A percentile compares a stretch with the other conserved stretches of the same genome.
These are phyloP conservation scores for Hyperopisus bebe DNA, from an alignment of 2,113 vertebrate genomes.

Conservation along the genomic window DNA sequence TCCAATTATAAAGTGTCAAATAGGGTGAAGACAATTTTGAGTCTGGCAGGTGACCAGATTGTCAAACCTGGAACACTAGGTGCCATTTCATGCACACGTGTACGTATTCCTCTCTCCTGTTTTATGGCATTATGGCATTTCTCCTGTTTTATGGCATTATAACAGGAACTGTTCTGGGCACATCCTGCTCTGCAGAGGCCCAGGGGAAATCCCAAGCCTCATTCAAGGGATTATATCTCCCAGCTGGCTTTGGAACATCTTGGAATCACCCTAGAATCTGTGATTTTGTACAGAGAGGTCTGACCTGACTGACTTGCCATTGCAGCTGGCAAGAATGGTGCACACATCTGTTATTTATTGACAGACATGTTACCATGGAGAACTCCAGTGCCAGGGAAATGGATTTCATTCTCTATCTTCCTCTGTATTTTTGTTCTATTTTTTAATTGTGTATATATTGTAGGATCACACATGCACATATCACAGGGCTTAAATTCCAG, in stretches of 20 bases:
- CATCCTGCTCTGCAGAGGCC: neutral
- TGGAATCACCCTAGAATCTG: neutral
- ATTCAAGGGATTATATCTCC: neutral
- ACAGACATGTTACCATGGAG: neutral
- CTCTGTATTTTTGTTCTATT: too few species aligned
- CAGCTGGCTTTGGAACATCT: neutral
- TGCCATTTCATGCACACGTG: too few species aligned
- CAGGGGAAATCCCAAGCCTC: neutral
- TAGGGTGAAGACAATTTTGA: too few species aligned
- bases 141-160: neutral
- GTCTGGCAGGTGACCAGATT: too few species aligned
- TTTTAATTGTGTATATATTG: too few species aligned
- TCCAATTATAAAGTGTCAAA: too few species aligned
- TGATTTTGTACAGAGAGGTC: neutral
- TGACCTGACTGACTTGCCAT: neutral
- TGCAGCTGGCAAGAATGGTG: neutral
- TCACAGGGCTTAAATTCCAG: too few species aligned
- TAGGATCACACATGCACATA: too few species aligned
- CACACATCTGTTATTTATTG: neutral
- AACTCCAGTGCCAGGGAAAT: neutral
- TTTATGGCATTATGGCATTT: neutral
- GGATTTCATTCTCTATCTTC: too few species aligned
- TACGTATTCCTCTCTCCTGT: too few species aligned
- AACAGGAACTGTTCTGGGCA: neutral
- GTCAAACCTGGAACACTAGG: too few species aligned